Base-by-base conservation (phyloP, 2,888 invertebrate species). In the Deilephila porcellus region DNA sequence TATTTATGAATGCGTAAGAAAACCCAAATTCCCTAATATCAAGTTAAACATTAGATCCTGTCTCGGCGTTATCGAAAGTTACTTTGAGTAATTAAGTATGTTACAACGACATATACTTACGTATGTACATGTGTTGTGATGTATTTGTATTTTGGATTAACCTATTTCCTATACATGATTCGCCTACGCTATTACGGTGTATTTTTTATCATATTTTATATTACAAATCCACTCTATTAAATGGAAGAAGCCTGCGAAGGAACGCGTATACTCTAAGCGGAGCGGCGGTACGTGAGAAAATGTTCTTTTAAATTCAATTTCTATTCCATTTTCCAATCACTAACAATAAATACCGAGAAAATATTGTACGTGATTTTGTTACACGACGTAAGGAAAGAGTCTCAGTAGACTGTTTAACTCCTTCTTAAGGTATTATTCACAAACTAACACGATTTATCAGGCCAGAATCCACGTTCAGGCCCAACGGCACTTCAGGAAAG, bases 231-330 rank as follows among this genome's bases (percentile, higher is more conserved):
- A 64, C n/a, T 45, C 37, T 45, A 45, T 64, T 67, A 67, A 67
- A 67, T 45, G n/a, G 45, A 67, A 67, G 20, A 45, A 45, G 32
- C 14, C 45, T 67, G 20, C 45, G 64, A 45, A 37, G 14, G 64
- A 25, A 25, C 45, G 64, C 20, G 7, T 45, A n/a, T 67, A 19
- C 45, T 45, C 45, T 20, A 67, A 45, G 45, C 45, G 64, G 20
- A 45, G 45, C 45, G 19, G 7, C 34, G 37, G 37, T 20, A 45
- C 64, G 25, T 14, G 64, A 67, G 64, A 45, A 67, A 67, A 67
- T 45, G 20, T n/a, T 37, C 29, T 73, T 70, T 67, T 72, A 74
- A 77, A 80, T 74, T 74, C 52, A 72, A 63, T 71, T 72, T 56
- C 71, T 45, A 74, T 74, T 67, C 45, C 64, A 67, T 73, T 74